A percentile compares a stretch with the other conserved stretches of the same genome.
Conservation (phyloP, 2,888 invertebrate genomes). For the Ochropleura leucogaster region DNA sequence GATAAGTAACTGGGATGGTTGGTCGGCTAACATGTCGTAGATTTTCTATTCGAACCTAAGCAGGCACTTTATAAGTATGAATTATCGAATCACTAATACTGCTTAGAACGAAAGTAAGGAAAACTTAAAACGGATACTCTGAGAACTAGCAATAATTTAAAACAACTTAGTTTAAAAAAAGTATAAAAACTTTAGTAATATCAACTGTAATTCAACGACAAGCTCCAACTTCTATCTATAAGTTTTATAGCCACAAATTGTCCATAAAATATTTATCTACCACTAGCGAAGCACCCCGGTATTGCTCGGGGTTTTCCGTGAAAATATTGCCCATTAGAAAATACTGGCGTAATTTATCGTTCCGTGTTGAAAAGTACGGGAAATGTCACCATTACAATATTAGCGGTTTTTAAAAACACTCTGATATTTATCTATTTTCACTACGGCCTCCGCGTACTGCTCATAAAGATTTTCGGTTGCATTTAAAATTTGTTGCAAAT, state of each 20-base stretch:
- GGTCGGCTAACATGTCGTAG: background rate
- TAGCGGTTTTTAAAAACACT: background rate
- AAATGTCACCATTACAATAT: background rate
- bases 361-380: background rate
- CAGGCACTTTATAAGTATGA: background rate
- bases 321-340: slow-evolving; percentile 30
- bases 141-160: background rate
- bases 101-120: background rate
- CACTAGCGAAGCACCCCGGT: slow-evolving; percentile 6
- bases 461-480: too few relatives aligned
- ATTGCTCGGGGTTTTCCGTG: slow-evolving; percentile 21
- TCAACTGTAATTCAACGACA: slow-evolving; percentile 25
- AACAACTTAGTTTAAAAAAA: slow-evolving; percentile 21
- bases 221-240: slow-evolving; percentile 33
- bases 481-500: too few relatives aligned
- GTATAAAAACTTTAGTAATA: slow-evolving; percentile 15
- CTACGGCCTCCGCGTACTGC: too few relatives aligned
- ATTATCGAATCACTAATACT: background rate
- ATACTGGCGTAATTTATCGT: slow-evolving; percentile 1
- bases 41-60: background rate
- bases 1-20: background rate
- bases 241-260: slow-evolving; percentile 46
- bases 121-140: background rate
- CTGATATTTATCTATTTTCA: background rate
- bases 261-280: slow-evolving; percentile 39